Conservation (phyloP, 2,888 invertebrate genomes). For the Sisyra terminalis region DNA sequence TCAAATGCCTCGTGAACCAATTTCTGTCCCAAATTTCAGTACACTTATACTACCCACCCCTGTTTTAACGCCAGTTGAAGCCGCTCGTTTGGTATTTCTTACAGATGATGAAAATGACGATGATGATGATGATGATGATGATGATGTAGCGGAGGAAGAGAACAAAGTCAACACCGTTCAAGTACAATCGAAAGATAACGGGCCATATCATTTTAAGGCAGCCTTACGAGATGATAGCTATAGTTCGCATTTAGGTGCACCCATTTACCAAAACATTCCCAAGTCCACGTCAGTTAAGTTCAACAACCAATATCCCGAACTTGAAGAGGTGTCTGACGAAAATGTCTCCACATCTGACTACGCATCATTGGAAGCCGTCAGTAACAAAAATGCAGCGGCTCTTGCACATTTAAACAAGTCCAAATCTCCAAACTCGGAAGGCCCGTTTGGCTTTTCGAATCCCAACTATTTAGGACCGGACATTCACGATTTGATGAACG, state of each 20-base stretch:
- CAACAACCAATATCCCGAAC: conserved; percentile 28
- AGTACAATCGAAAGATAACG: conserved; percentile 12
- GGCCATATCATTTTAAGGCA: conserved; percentile 33
- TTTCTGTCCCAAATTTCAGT: conserved; percentile 58
- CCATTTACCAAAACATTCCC: conserved; percentile 34
- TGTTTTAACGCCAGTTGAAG: conserved; percentile 48
- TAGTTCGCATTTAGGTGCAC: conserved; percentile 31
- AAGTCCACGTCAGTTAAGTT: conserved; percentile 41
- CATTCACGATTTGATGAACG: conserved; percentile 24
- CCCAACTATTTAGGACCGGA: conserved; percentile 60
- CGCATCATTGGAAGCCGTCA: conserved; percentile 53
- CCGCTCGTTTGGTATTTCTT: conserved; percentile 48
- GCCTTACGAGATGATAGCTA: conserved; percentile 34
- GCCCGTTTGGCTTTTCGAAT: conserved; percentile 53
- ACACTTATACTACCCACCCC: conserved; percentile 45
- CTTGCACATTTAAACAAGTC: neutral
- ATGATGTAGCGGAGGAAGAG: conserved; percentile 23
- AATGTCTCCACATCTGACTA: conserved; percentile 56
- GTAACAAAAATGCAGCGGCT: conserved; percentile 29
- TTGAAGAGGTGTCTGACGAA: conserved; percentile 34
- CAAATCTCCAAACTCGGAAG: conserved; percentile 22
- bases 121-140: conserved; percentile 18
- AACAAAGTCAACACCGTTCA: conserved; percentile 15
- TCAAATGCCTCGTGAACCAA: conserved; percentile 43
- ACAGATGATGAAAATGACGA: conserved; percentile 38